Base-by-base conservation (phyloP, 2,888 invertebrate genomes). In the Apotomis capreana region DNA sequence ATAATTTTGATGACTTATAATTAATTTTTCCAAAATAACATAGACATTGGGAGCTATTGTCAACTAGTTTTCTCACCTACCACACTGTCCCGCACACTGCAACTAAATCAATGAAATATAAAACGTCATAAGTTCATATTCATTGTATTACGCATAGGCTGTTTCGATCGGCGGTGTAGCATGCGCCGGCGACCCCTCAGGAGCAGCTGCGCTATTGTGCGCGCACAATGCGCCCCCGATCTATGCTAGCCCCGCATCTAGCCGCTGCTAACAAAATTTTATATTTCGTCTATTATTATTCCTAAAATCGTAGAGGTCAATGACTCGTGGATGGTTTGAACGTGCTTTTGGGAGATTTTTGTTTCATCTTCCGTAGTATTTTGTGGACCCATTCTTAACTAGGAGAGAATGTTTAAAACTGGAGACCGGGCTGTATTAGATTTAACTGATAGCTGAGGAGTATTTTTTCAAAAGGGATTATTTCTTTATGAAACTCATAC, bases 141-240 rank as follows among this genome's bases (percentile, higher is more conserved):
- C 5, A 57, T 26, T 57, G 26, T 57, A 36, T 57, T 36, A 9
- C 4, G 9, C 12, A 54, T 64, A 13, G 5, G 40, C 6, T n/a
- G 26, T 57, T 65, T 57, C 12, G 65, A 55, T 26, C 5, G 12
- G 46, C 5, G 10, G 6, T 12, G 46, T 55, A 3, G 36, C 26
- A 4, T 55, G 64, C 46, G 65, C 65, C 44, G 62, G 51, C 62
- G 61, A 40, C 72, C 72, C 71, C 68, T 68, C 63, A 44, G 36
- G 58, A 13, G 71, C 71, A 68, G 71, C 71, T 71, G 67, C 67
- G 52, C 77, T 77, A 82, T 83, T 78, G 83, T 82, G 74, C 76
- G 73, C 70, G 68, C 74, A 80, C 81, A 83, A 82, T 80, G 80
- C 81, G 74, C 85, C 84, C 85, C 79, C 80, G 79, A 81, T 81